Evolutionary conservation across 92 coral and sea anemone genomes (phyloP), one percentile per base, ranked within the genome.

Genomic region (Desmophyllum pertusum): DNA sequence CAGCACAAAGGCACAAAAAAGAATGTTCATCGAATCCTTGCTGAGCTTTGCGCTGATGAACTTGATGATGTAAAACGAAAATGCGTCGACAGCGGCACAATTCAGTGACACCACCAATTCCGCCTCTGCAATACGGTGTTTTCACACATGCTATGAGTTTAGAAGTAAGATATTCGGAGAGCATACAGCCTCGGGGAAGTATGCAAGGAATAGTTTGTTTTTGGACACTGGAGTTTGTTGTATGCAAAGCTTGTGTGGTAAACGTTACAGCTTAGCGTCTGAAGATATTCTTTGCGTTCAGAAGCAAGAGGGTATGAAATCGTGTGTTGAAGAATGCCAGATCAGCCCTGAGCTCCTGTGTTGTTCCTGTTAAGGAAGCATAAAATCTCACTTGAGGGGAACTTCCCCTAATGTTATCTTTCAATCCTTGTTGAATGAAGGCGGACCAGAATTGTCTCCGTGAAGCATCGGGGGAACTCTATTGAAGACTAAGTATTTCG

Each of bases 21-120:
- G n/a, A n/a, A n/a, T n/a, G n/a, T n/a, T n/a, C n/a, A n/a, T n/a
- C n/a, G n/a, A n/a, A n/a, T n/a, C n/a, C n/a, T n/a, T n/a, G n/a
- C n/a, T n/a, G 21, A 46, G 36, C 67, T 87, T 4, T 90, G 93
- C 41, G 45, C 53, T 59, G 27, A 52, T 11, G 46, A 81, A 17
- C 82, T 61, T 61, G 74, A 62, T 14, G 70, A 45, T 15, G 36
- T 87, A 35, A 90, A 76, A 36, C 37, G 43, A 36, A 68, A 77
- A 13, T 70, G 68, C 30, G 78, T 73, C 23, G 51, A 59, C 19
- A 0, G 48, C 11, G 18, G n/a, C 70, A 77, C 36, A 53, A 2
- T 53, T 77, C 48, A 13, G 15, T 40, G 51, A 55, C 13, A 30
- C 42, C 19, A 8, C 73, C 50, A 65, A 43, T 31, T 80, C 65